Evolutionary conservation across 30 jellyfish, hydroid and myxozoan genomes (phyloP).

Genomic region (Aurelia coerulea): DNA sequence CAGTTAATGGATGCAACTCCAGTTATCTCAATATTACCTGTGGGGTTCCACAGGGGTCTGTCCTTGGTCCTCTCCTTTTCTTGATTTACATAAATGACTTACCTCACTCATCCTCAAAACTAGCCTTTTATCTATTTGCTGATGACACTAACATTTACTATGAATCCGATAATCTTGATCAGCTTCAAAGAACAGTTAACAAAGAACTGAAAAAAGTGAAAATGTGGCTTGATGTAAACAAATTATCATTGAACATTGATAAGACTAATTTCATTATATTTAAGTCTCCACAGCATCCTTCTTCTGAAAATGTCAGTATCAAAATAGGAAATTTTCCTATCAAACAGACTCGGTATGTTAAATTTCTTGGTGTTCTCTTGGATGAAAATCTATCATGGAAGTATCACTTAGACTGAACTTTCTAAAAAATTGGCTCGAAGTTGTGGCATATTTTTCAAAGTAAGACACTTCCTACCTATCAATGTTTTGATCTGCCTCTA

Average conservation of each 20-base stretch:
- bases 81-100: too few species aligned
- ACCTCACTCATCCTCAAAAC: too few species aligned
- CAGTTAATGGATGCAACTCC: neutral
- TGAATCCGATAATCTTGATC: too few species aligned
- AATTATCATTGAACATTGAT: neutral
- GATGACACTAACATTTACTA: too few species aligned
- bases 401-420: conserved; percentile 9
- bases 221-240: neutral
- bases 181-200: neutral
- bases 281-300: neutral
- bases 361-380: neutral
- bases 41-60: too few species aligned
- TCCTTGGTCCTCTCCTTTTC: too few species aligned
- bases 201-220: neutral
- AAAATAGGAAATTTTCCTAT: neutral
- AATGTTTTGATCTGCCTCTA: too few species aligned
- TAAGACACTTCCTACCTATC: too few species aligned
- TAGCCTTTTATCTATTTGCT: too few species aligned
- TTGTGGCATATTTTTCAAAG: neutral
- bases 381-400: neutral
- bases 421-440: neutral
- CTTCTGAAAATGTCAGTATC: neutral
- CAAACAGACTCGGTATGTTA: neutral
- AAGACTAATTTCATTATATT: too few species aligned
- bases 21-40: too few species aligned